A percentile compares a stretch with the other conserved stretches of the same genome.
Conservation (phyloP, 2,797 vertebrate genomes). For the Ceryle rudis region DNA sequence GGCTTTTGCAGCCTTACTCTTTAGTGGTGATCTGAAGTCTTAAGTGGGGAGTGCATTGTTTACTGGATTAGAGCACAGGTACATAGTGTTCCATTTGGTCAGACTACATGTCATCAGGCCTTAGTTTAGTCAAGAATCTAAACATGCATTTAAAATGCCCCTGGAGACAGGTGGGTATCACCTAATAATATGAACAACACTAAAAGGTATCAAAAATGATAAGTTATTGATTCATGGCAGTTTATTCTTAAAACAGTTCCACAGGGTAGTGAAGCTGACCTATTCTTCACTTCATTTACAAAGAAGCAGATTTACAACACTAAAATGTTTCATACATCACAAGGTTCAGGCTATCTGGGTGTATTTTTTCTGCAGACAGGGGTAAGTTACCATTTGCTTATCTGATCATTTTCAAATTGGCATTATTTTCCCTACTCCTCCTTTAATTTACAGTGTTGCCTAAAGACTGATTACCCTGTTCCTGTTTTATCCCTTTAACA, state of each 20-base stretch:
- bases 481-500: background rate
- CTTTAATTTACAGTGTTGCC: background rate
- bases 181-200: background rate
- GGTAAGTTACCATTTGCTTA: background rate
- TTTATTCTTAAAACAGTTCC: background rate
- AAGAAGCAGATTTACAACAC: background rate
- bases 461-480: background rate
- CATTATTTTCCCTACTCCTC: background rate
- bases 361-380: background rate
- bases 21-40: background rate
- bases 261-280: background rate
- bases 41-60: background rate
- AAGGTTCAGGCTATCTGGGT: background rate
- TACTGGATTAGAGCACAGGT: background rate
- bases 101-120: background rate
- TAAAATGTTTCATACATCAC: background rate
- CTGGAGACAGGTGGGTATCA: background rate
- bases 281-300: background rate
- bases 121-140: background rate
- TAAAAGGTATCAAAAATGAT: background rate
- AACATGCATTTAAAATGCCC: background rate
- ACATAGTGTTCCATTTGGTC: background rate
- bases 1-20: background rate
- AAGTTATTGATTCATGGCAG: background rate
- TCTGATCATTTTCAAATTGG: background rate